A percentile compares a stretch with the other conserved stretches of the same genome.
Evolutionary conservation across 2,113 vertebrate genomes (phyloP).

Genomic region (Uria aalge): DNA sequence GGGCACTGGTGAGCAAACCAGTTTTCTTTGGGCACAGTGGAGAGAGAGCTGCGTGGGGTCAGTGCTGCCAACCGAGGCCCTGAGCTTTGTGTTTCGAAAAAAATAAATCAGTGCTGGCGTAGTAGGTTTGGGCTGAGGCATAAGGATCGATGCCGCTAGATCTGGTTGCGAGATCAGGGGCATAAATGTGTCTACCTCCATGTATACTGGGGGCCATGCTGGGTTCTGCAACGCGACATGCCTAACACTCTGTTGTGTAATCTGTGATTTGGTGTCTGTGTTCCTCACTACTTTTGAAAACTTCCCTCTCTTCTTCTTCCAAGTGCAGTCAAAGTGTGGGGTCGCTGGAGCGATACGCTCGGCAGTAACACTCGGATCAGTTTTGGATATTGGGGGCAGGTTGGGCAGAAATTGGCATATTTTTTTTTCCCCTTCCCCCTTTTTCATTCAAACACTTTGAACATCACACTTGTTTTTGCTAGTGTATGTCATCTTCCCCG

Average conservation of each 20-base stretch:
- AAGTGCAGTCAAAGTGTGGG: constrained; percentile 67
- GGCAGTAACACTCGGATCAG: background rate
- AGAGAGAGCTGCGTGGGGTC: background rate
- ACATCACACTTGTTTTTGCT: constrained; percentile 63
- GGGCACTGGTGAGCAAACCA: background rate
- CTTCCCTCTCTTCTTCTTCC: constrained; percentile 63
- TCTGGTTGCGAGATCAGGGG: background rate
- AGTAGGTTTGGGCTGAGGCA: background rate
- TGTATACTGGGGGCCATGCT: constrained; percentile 27
- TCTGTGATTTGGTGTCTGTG: constrained; percentile 67
- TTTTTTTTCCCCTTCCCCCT: background rate
- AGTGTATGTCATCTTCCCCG: background rate
- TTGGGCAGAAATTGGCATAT: constrained; percentile 26
- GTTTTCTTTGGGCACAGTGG: background rate
- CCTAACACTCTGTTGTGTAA: constrained; percentile 64
- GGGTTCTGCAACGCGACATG: constrained; percentile 21
- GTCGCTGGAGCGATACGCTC: background rate
- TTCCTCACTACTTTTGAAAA: constrained; percentile 67
- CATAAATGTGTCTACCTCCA: background rate
- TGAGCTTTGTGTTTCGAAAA: background rate
- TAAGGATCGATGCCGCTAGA: background rate
- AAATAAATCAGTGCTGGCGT: background rate
- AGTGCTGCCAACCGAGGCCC: background rate
- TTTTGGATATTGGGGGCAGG: constrained; percentile 14
- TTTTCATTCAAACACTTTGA: constrained; percentile 55